Percentiles rank a stretch among this genome's conserved stretches.
phyloP scores from a whole-genome alignment of 1,140 invertebrate genomes.

The Popillia japonica region DNA sequence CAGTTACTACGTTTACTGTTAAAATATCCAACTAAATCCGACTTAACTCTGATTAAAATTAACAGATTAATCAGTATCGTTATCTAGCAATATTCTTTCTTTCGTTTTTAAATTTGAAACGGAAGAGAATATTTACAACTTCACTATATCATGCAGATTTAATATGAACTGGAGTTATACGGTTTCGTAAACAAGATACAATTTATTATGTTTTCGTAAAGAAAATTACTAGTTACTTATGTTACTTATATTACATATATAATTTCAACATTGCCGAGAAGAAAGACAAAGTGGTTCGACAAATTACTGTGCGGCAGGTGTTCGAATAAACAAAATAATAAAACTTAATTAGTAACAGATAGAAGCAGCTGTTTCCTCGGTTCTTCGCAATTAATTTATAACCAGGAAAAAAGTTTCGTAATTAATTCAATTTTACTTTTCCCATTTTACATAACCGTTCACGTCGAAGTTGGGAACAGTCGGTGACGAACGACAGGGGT shows the following conservation, averaged over 20 bases:
- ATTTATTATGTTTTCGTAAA: neutral
- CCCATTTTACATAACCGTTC: slow-evolving; percentile 24
- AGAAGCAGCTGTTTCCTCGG: slow-evolving; percentile 35
- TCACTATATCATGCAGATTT: too few relatives aligned
- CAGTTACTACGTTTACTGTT: too few relatives aligned
- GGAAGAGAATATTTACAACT: too few relatives aligned
- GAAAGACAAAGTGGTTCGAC: neutral
- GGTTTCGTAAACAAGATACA: neutral
- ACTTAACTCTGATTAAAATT: too few relatives aligned
- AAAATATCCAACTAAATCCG: too few relatives aligned
- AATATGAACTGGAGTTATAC: too few relatives aligned
- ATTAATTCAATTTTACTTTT: slow-evolving; percentile 35
- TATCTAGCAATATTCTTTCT: too few relatives aligned
- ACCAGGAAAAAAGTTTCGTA: slow-evolving; percentile 35
- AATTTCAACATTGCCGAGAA: neutral
- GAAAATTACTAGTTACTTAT: too few relatives aligned
- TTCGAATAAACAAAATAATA: slow-evolving; percentile 38
- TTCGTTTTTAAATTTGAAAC: too few relatives aligned
- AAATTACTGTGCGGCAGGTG: slow-evolving; percentile 31
- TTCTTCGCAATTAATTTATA: slow-evolving; percentile 37
- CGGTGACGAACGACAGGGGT: slow-evolving; percentile 14
- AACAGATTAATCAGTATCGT: too few relatives aligned
- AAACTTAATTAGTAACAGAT: slow-evolving; percentile 39
- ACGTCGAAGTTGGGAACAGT: slow-evolving; percentile 11
- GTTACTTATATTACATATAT: neutral